These are phyloP conservation scores for Notospermus geniculatus DNA, from an alignment of 1,140 invertebrate genomes.

Conservation along the genomic window DNA sequence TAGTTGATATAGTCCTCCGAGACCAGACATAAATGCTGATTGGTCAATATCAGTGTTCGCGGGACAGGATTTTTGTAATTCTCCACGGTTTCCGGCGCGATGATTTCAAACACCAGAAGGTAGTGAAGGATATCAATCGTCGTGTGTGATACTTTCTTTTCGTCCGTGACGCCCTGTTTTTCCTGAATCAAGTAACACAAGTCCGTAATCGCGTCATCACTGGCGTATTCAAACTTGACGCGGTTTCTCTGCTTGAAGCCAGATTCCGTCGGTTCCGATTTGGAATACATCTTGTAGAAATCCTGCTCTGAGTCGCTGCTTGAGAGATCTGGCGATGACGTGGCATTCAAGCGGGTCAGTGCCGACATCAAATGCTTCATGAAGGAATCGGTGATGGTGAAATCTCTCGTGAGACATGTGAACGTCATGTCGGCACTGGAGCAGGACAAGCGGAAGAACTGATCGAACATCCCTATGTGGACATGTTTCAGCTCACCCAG, in stretches of 20 bases:
- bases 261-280: conserved; percentile 36
- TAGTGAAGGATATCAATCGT: conserved; percentile 42
- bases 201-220: conserved; percentile 47
- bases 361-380: conserved; percentile 37
- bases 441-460: conserved; percentile 47
- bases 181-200: conserved; percentile 43
- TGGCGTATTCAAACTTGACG: conserved; percentile 49
- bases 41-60: conserved; percentile 43
- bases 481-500: conserved; percentile 42
- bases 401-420: conserved; percentile 41
- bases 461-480: conserved; percentile 51
- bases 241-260: conserved; percentile 46
- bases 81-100: conserved; percentile 15
- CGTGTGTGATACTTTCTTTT: conserved; percentile 15
- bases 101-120: conserved; percentile 23
- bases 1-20: conserved; percentile 50
- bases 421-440: conserved; percentile 35
- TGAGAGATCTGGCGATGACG: conserved; percentile 36
- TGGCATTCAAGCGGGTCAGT: conserved; percentile 32
- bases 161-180: conserved; percentile 18
- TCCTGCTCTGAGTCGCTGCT: conserved; percentile 41
- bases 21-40: conserved; percentile 38
- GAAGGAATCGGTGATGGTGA: conserved; percentile 33
- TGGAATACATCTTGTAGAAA: conserved; percentile 42
- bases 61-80: conserved; percentile 18